Percentiles rank a stretch among this genome's conserved stretches.
These are phyloP conservation scores for Dicranocentrus wangi DNA, from an alignment of 2,888 invertebrate species.

Conservation along the genomic window DNA sequence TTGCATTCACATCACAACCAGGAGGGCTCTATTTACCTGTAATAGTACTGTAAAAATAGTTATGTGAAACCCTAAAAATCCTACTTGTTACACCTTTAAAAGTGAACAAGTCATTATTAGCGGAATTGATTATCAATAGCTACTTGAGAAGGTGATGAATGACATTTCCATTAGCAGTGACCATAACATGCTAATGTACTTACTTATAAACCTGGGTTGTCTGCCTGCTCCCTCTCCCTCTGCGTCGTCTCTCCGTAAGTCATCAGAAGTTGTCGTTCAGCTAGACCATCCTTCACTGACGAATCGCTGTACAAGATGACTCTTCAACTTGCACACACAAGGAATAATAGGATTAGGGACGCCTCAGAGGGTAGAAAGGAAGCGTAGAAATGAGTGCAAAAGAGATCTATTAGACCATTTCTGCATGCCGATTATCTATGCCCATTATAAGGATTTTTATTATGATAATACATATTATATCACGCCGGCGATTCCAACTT, in stretches of 20 bases:
- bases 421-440: slow-evolving; percentile 70
- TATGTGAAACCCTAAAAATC: no score
- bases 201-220: neutral
- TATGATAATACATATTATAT: slow-evolving; percentile 25
- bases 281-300: neutral
- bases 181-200: neutral
- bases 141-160: neutral
- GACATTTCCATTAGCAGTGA: neutral
- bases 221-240: neutral
- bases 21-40: no score
- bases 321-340: slow-evolving; percentile 44
- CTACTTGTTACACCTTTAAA: neutral
- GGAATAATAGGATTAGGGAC: slow-evolving; percentile 64
- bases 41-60: no score
- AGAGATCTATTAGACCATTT: slow-evolving; percentile 70
- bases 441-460: slow-evolving; percentile 57
- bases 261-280: neutral
- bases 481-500: neutral
- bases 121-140: neutral
- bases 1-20: no score
- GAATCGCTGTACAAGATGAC: slow-evolving; percentile 24
- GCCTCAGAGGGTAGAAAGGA: slow-evolving; percentile 62
- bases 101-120: neutral
- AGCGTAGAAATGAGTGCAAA: slow-evolving; percentile 70
- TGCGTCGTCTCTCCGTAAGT: neutral